Conservation (phyloP, 2,113 vertebrate species). For the Pterocles gutturalis region DNA sequence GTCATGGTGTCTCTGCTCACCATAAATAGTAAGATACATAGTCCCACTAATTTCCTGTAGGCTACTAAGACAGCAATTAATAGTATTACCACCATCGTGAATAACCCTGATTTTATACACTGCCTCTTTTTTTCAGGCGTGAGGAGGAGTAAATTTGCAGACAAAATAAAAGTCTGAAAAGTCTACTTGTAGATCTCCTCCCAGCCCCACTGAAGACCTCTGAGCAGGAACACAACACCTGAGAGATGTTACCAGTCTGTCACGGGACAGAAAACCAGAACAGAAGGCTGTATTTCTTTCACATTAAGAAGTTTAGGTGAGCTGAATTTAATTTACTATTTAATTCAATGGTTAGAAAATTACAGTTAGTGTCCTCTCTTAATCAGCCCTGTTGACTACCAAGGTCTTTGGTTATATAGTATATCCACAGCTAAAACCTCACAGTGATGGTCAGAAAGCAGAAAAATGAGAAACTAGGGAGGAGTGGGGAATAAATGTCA, state of each 20-base stretch:
- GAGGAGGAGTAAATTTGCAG: not conserved
- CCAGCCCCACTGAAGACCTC: not conserved
- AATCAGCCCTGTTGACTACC: not conserved
- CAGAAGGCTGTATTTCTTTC: not conserved
- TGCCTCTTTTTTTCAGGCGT: not conserved
- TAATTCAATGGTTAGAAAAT: not conserved
- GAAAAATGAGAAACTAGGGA: not conserved
- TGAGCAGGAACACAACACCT: not conserved
- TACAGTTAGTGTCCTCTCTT: not conserved
- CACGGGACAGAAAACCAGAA: not conserved
- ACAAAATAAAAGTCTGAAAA: not conserved
- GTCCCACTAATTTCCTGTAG: not conserved
- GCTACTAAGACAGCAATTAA: conserved; percentile 4
- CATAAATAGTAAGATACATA: not conserved
- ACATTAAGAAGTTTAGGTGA: not conserved
- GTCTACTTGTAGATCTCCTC: not conserved
- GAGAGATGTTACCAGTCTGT: not conserved
- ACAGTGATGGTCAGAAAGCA: not conserved
- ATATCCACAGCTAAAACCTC: not conserved
- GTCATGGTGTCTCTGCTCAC: not conserved
- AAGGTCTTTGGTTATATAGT: not conserved
- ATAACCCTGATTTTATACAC: not conserved
- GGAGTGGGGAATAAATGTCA: fast-evolving
- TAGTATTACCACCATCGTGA: not conserved
- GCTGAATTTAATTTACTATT: not conserved